Evolutionary conservation across 2,888 invertebrate genomes (phyloP), one percentile per base, ranked within the genome.

Genomic region (Pseudeuparius sepicola): DNA sequence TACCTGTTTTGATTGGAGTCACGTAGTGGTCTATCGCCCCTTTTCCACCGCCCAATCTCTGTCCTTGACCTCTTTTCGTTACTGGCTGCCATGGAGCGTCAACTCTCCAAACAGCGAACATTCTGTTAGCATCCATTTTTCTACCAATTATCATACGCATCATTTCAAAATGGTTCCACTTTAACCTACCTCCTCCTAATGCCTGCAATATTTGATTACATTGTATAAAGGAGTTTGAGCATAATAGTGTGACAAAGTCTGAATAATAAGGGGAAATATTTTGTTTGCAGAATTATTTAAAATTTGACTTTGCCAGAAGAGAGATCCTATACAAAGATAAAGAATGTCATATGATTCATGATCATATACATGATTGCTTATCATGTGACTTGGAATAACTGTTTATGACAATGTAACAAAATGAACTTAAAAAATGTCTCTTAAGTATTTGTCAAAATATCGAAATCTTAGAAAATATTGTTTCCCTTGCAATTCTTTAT

Each of bases 11-110:
- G 3, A 99, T 62, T 0, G 98, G 98, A 1, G 93, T 90, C 0
- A 85, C 88, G 59, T 94, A 99, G 61, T 93, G 89, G 56, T 94
- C 83, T 38, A 99, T 93, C 1, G 78, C 68, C 4, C 89, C 92
- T 70, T 98, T 98, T 9, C 97, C 97, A 44, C 93, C 92, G 5
- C 97, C 97, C 87, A 94, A 89, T 50, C 90, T 69, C 45, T 82
- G 79, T 1, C 96, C 96, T 59, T 81, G 81, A 0, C 88, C 85
- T 59, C 87, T 87, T 60, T 82, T 88, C 0, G 89, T 87, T 6
- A 93, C 64, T 0, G 97, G 86, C 53, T 96, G 92, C 97, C 97
- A 99, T 0, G 96, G 94, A 0, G 89, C 68, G 50, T 92, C 90
- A 0, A 98, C 67, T 49, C 98, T 70, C 94, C 96, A 99, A 16